These are phyloP conservation scores for Haliclona indistincta DNA, from an alignment of 37 sponge, comb jelly and placozoan species.

Conservation along the genomic window DNA sequence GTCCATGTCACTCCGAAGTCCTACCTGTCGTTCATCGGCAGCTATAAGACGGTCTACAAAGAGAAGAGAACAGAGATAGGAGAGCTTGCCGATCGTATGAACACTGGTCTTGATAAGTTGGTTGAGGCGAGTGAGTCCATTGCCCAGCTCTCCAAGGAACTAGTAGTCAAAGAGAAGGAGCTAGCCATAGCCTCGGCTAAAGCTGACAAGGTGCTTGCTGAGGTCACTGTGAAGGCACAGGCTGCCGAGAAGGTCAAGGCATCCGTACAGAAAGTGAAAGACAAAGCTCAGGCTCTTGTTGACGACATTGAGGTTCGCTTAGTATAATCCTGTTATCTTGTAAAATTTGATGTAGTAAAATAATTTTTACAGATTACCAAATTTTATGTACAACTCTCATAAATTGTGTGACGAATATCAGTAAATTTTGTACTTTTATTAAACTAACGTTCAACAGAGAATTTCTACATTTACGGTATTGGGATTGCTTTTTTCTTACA, in stretches of 20 bases:
- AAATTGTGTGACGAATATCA: too few relatives aligned
- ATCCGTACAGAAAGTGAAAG: slow-evolving; percentile 95
- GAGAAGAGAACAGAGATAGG: slow-evolving; percentile 83
- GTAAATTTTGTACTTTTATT: too few relatives aligned
- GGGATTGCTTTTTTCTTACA: slow-evolving; percentile 11
- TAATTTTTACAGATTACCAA: too few relatives aligned
- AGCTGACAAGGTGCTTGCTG: slow-evolving; percentile 89
- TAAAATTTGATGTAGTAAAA: too few relatives aligned
- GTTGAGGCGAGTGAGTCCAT: slow-evolving; percentile 95
- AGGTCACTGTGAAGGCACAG: slow-evolving; percentile 95
- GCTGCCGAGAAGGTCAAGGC: slow-evolving; percentile 98
- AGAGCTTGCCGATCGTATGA: slow-evolving; percentile 93
- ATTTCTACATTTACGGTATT: too few relatives aligned
- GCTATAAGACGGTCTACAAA: slow-evolving; percentile 95
- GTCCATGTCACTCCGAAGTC: slow-evolving; percentile 99
- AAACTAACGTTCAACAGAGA: too few relatives aligned
- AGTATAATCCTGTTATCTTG: too few relatives aligned
- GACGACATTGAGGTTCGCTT: slow-evolving; percentile 84
- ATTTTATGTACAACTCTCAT: too few relatives aligned
- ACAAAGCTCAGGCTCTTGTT: slow-evolving; percentile 97
- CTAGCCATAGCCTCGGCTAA: slow-evolving; percentile 90
- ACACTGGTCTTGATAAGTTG: slow-evolving; percentile 90
- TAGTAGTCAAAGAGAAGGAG: slow-evolving; percentile 98
- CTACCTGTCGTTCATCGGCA: slow-evolving; percentile 95
- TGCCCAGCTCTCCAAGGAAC: slow-evolving; percentile 85